Percentiles rank a stretch among this genome's conserved stretches.
Conservation (phyloP, 2,888 invertebrate species). For the Brenthis daphne region DNA sequence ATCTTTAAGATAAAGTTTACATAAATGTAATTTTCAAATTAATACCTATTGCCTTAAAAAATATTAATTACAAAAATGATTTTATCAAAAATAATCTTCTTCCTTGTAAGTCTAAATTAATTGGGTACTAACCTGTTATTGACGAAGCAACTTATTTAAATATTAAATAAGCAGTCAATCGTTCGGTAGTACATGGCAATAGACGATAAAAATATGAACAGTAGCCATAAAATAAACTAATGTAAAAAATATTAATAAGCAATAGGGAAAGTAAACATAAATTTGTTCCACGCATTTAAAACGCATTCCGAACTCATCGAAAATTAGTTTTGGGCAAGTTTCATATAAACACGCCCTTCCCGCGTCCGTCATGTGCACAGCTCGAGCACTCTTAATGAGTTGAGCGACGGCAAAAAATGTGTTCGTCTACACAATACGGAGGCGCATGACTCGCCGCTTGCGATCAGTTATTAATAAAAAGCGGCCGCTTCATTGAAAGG, state of each 20-base stretch:
- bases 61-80: no score
- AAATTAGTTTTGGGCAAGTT: conserved; percentile 68
- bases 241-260: conserved; percentile 39
- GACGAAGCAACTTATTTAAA: conserved; percentile 17
- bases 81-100: background rate
- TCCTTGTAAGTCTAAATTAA: conserved; percentile 4
- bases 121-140: conserved; percentile 20
- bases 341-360: conserved; percentile 49
- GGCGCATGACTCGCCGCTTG: conserved; percentile 79
- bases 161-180: conserved; percentile 16
- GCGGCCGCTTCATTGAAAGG: conserved; percentile 82
- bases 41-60: no score
- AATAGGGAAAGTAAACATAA: conserved; percentile 63
- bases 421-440: conserved; percentile 71
- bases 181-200: conserved; percentile 44
- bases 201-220: conserved; percentile 31
- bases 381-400: conserved; percentile 71
- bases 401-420: conserved; percentile 74
- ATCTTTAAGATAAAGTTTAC: no score
- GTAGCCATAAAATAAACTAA: conserved; percentile 14
- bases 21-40: no score
- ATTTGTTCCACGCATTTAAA: conserved; percentile 69
- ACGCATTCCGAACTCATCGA: conserved; percentile 60
- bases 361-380: conserved; percentile 63
- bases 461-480: conserved; percentile 83